Evolutionary conservation across 2,797 vertebrate species (phyloP), one percentile per base, ranked within the genome.

Genomic region (Cirrhinus mrigala): DNA sequence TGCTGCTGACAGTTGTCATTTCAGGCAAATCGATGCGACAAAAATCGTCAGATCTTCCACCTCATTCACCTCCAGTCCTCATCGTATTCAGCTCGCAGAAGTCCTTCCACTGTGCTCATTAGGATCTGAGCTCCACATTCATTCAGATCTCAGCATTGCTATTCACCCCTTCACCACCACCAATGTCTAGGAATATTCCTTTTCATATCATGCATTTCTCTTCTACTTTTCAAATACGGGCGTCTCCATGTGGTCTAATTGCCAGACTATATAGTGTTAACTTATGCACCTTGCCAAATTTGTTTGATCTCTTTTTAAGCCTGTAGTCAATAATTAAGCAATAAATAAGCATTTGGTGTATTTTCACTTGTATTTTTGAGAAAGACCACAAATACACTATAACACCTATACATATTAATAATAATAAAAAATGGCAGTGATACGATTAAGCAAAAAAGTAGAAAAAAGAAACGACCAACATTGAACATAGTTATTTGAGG

Each of bases 1-100:
- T 76, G 73, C 76, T 79, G 40, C 56, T 27, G 37, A 24, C 54
- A 79, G 56, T 48, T 62, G 37, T 79, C 77, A 79, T 48, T 79
- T 64, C n/a, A 79, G 15, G 12, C 58, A 79, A 64, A 79, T 44
- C 3, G 6, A 62, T 46, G 11, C 0, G 7, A 64, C 37, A 40
- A 37, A 54, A 29, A 22, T 8, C 54, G 22, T 22, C 18, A 20
- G 54, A n/a, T 81, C 64, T 69, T 81, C 62, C 62, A 70, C 29
- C 64, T 4, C 5, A 54, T 81, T 70, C 44, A 81, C 79, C 79
- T 71, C 15, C 33, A 71, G 79, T 70, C 33, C 8, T 44, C 48
- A 24, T 46, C 9, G 1, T 1, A 27, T 62, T 69, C 18, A 24
- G 69, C 33, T 71, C 40, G 10, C 70, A 33, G 24, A 4, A n/a